A percentile compares a stretch with the other conserved stretches of the same genome.
Evolutionary conservation across 1,140 invertebrate genomes (phyloP).

Genomic region (Psix sp.): DNA sequence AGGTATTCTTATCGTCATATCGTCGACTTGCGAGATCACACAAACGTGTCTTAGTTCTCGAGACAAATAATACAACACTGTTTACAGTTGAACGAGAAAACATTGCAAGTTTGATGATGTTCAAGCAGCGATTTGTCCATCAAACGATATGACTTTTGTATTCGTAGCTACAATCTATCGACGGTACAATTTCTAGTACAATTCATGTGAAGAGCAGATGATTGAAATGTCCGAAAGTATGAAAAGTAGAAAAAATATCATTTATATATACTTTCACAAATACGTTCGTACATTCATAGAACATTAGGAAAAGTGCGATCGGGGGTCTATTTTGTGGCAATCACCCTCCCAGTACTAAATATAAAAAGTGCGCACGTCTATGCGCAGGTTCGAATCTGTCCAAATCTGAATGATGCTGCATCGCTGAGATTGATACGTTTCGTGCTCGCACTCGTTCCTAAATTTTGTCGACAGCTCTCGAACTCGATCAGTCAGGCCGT

Average conservation of each 20-base stretch:
- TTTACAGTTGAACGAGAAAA: too few relatives aligned
- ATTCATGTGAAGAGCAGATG: conserved; percentile 36
- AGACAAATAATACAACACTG: too few relatives aligned
- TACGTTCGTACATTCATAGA: conserved; percentile 35
- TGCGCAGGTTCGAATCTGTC: too few relatives aligned
- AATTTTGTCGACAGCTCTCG: too few relatives aligned
- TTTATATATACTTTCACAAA: conserved; percentile 55
- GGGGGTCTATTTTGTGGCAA: background rate
- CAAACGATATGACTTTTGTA: background rate
- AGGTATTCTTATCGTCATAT: conserved; percentile 23
- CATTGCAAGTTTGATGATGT: too few relatives aligned
- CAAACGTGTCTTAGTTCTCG: too few relatives aligned
- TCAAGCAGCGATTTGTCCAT: too few relatives aligned
- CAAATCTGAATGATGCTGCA: too few relatives aligned
- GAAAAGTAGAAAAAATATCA: conserved; percentile 59
- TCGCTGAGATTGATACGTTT: too few relatives aligned
- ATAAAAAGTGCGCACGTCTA: conserved; percentile 39
- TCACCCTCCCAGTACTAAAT: conserved; percentile 3
- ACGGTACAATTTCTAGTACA: conserved; percentile 24
- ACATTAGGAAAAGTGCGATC: background rate
- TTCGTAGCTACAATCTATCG: conserved; percentile 10
- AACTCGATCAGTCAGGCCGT: conserved; percentile 49
- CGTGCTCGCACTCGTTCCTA: too few relatives aligned
- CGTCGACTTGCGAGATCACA: too few relatives aligned
- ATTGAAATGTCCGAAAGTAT: conserved; percentile 58